Base-by-base conservation (phyloP, 1,140 invertebrate genomes). In the Pogonomyrmex californicus region DNA sequence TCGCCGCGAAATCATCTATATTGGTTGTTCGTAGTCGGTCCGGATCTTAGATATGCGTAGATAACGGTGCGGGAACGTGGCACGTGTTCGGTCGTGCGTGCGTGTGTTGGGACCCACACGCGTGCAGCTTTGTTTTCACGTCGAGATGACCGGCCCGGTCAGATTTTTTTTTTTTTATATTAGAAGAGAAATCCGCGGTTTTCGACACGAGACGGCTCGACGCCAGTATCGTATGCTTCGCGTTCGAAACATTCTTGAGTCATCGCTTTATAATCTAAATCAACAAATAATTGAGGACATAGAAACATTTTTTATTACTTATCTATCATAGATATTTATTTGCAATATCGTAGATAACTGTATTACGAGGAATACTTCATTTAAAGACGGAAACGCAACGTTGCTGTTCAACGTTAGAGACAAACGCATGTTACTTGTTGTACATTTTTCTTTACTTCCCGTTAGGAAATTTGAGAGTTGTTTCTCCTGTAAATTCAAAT, bases 121-220 rank as follows among this genome's bases (percentile, higher is more conserved):
- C 66, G 75, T 38, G 58, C 70, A 51, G 76, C 44, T 78, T 86
- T 86, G 23, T 88, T 88, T 73, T 71, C 47, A n/a, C 54, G 58
- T 4, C 6, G n/a, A 79, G 49, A 63, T 73, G 87, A 93, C 90
- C 90, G 91, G 88, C 89, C 91, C 47, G 86, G 81, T 71, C 58
- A 77, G 76, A 65, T 91, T 82, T 70, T 51, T 87, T 81, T 81
- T 89, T 87, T 89, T 88, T 82, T 38, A 23, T 51, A 71, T 75
- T 76, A 70, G 85, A 23, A 23, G 79, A 62, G 88, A 93, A 89
- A 90, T 87, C 78, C 87, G 82, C 68, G 71, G 78, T 93, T 92
- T 93, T 87, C 66, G 82, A 75, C 58, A 60, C 90, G 88, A 94
- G 92, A 93, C 92, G 86, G 92, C 93, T 70, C 87, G 92, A 92